Evolutionary conservation across 2,888 invertebrate genomes (phyloP).

Genomic region (Latheticus oryzae): DNA sequence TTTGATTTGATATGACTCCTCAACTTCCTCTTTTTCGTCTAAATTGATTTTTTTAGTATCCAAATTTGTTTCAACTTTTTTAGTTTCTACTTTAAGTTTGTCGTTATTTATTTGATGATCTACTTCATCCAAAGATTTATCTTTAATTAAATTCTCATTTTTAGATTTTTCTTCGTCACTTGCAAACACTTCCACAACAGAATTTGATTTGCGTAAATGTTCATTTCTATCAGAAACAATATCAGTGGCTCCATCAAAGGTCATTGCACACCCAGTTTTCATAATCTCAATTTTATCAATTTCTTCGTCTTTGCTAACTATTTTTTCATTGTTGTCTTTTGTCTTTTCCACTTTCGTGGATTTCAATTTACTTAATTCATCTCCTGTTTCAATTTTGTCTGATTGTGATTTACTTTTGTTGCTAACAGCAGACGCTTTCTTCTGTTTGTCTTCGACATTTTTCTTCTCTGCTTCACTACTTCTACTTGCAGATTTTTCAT

Average conservation of each 20-base stretch:
- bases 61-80: neutral
- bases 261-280: neutral
- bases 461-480: conserved; percentile 19
- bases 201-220: no score
- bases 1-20: neutral
- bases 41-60: neutral
- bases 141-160: no score
- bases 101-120: no score
- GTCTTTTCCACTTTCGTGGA: neutral
- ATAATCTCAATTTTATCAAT: neutral
- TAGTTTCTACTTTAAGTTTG: no score
- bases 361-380: neutral
- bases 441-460: conserved; percentile 9
- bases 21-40: neutral
- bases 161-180: no score
- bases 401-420: neutral
- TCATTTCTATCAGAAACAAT: conserved; percentile 21
- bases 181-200: no score
- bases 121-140: no score
- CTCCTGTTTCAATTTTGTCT: conserved; percentile 1
- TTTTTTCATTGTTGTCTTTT: conserved; percentile 3
- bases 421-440: conserved; percentile 8
- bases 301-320: neutral
- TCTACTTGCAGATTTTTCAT: conserved; percentile 13
- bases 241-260: conserved; percentile 11